Conservation (phyloP, 2,113 vertebrate species). For the Ciconia maguari region DNA sequence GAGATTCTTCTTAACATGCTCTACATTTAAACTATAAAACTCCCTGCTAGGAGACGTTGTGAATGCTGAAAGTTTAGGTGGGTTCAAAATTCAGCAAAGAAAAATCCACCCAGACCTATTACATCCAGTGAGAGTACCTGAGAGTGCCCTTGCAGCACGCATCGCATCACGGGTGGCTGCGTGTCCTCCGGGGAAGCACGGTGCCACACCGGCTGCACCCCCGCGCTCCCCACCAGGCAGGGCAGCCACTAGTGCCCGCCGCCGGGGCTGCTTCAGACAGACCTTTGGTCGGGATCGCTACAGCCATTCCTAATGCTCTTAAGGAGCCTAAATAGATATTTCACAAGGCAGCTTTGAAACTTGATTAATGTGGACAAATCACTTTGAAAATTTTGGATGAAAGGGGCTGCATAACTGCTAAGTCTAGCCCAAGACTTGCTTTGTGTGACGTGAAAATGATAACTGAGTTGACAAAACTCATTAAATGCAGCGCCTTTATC, state of each 20-base stretch:
- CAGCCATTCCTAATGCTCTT: neutral
- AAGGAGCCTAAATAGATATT: neutral
- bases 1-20: accelerated
- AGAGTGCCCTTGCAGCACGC: neutral
- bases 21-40: neutral
- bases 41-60: neutral
- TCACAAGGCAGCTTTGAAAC: neutral
- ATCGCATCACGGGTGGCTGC: accelerated
- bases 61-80: neutral
- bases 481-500: slow-evolving; percentile 24
- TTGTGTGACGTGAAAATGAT: neutral
- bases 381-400: neutral
- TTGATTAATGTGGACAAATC: neutral
- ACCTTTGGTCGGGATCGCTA: accelerated
- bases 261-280: neutral
- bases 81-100: neutral
- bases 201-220: accelerated
- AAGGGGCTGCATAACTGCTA: neutral
- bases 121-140: neutral
- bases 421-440: neutral
- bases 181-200: neutral
- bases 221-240: neutral
- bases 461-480: slow-evolving; percentile 11
- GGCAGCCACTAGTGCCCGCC: neutral
- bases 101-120: neutral